Conservation (phyloP, 2,113 vertebrate genomes). For the Merops nubicus region DNA sequence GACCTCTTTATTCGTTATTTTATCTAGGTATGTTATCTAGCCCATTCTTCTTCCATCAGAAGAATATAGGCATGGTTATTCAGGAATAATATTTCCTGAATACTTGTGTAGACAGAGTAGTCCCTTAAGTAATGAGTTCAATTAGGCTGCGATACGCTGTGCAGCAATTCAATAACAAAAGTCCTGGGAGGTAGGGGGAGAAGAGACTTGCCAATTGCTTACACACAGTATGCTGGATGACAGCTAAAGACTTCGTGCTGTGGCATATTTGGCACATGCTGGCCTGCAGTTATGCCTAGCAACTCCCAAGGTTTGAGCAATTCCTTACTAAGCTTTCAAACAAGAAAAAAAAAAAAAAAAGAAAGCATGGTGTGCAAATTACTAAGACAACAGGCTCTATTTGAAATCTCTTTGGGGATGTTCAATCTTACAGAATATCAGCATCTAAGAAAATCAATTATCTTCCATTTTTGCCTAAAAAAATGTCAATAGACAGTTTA, state of each 20-base stretch:
- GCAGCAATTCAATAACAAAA: constrained; percentile 50
- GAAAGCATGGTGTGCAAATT: background rate
- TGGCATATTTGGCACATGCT: constrained; percentile 49
- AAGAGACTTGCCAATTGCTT: constrained; percentile 31
- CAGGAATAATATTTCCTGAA: constrained; percentile 37
- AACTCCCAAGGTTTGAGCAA: constrained; percentile 5
- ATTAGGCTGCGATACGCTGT: constrained; percentile 53
- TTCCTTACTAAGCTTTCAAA: constrained; percentile 28
- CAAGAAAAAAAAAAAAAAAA: background rate
- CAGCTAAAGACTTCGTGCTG: constrained; percentile 34
- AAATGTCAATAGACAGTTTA: background rate
- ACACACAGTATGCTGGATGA: constrained; percentile 21
- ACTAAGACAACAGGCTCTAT: background rate
- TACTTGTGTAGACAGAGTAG: constrained; percentile 19
- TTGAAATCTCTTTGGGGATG: constrained; percentile 22
- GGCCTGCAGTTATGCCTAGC: background rate
- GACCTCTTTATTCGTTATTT: background rate
- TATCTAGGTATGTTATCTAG: background rate
- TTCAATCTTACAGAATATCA: background rate
- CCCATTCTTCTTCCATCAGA: background rate
- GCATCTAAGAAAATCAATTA: constrained; percentile 8
- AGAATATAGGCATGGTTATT: background rate
- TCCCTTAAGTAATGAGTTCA: constrained; percentile 55
- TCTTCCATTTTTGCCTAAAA: constrained; percentile 16
- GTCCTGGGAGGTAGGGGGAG: constrained; percentile 26